Conservation (phyloP, 2,888 invertebrate genomes). For the Coelopa pilipes region DNA sequence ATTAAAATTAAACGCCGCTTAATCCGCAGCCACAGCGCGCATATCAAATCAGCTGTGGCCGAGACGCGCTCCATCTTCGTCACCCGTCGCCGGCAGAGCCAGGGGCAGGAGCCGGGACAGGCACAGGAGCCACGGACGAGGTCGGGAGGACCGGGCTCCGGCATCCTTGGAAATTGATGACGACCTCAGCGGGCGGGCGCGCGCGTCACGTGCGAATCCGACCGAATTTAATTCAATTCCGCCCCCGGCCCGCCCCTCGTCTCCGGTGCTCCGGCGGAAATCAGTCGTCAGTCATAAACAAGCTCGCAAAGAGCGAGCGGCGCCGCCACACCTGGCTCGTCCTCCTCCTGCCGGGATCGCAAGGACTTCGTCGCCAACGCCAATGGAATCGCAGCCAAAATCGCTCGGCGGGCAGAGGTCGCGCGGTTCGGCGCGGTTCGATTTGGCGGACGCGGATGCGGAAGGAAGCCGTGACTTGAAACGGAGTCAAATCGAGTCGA, state of each 20-base stretch:
- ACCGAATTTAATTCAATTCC: conserved; percentile 18
- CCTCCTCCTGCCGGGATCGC: neutral
- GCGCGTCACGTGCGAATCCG: conserved; percentile 5
- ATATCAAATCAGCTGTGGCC: neutral
- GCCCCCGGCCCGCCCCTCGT: neutral
- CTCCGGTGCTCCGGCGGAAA: neutral
- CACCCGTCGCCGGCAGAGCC: neutral
- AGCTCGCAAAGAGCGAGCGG: too few species aligned
- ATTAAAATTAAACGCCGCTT: conserved; percentile 18
- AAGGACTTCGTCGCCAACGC: too few species aligned
- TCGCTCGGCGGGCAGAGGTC: too few species aligned
- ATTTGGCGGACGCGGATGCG: neutral
- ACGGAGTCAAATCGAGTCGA: neutral
- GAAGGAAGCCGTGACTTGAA: neutral
- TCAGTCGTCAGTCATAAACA: too few species aligned
- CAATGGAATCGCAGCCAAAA: too few species aligned
- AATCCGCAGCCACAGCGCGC: neutral
- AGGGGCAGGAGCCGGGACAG: neutral
- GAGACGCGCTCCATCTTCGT: neutral
- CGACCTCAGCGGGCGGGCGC: neutral
- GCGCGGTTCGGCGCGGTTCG: too few species aligned
- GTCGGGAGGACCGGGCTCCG: neutral
- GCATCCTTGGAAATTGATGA: neutral
- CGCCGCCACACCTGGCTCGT: neutral
- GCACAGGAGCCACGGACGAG: neutral